Conservation (phyloP, 2,888 invertebrate species). For the Macaria notata region DNA sequence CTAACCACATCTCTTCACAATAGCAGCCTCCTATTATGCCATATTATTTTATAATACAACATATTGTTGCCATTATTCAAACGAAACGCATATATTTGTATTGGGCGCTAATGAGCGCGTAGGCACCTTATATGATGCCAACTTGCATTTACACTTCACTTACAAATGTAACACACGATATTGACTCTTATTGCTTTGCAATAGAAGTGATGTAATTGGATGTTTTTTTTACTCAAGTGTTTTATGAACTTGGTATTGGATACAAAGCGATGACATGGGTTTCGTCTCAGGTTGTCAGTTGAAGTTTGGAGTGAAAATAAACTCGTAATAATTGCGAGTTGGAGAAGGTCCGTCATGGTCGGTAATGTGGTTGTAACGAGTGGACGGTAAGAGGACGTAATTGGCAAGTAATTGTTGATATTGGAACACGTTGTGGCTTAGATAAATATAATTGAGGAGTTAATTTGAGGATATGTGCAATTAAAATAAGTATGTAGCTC, state of each 20-base stretch:
- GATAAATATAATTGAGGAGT: background rate
- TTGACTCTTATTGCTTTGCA: constrained; percentile 34
- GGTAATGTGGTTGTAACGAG: constrained; percentile 51
- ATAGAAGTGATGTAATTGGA: constrained; percentile 22
- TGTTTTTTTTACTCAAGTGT: constrained; percentile 11
- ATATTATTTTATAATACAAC: constrained; percentile 73
- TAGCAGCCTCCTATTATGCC: constrained; percentile 61
- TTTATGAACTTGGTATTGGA: constrained; percentile 39
- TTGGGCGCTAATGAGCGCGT: constrained; percentile 77
- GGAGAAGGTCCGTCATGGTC: constrained; percentile 59
- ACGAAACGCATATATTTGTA: constrained; percentile 62
- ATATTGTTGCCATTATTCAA: constrained; percentile 68
- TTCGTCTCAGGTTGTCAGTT: constrained; percentile 68
- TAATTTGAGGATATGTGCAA: constrained; percentile 1
- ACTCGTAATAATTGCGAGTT: constrained; percentile 64
- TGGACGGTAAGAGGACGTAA: constrained; percentile 37
- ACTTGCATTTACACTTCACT: constrained; percentile 28
- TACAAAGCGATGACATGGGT: constrained; percentile 72
- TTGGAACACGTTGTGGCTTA: constrained; percentile 2
- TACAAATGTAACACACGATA: constrained; percentile 27
- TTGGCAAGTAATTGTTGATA: constrained; percentile 30
- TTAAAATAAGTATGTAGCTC: too few species aligned
- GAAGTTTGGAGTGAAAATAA: constrained; percentile 75
- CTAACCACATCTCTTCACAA: constrained; percentile 40
- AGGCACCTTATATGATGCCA: constrained; percentile 60